phyloP scores from a whole-genome alignment of 2,797 vertebrate genomes.

The Tokudaia tokunoshimensis region DNA sequence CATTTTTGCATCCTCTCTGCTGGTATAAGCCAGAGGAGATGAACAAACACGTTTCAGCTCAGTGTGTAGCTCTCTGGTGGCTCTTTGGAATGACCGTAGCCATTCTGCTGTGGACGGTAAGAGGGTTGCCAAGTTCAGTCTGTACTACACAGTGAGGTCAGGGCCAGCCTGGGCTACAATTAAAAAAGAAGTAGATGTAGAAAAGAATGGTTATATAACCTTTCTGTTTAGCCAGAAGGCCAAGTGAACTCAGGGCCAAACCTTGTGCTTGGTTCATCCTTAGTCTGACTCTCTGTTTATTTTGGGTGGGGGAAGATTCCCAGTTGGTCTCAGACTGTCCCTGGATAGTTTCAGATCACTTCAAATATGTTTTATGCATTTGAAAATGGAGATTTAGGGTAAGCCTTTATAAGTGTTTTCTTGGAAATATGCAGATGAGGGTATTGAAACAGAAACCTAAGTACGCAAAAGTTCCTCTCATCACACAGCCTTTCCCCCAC shows the following conservation, averaged over 20 bases:
- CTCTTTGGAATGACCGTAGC: not conserved
- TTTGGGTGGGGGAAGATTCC: not conserved
- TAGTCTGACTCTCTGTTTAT: not conserved
- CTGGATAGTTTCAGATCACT: not conserved
- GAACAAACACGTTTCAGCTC: not conserved
- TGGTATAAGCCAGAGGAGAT: not conserved
- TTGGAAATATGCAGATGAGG: not conserved
- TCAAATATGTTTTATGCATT: not conserved
- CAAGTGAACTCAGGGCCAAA: not conserved
- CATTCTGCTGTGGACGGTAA: fast-evolving
- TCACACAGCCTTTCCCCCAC: fast-evolving
- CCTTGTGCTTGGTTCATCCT: not conserved
- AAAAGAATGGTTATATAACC: not conserved
- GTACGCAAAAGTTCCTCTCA: not conserved
- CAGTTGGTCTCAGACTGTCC: not conserved
- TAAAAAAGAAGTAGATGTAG: not conserved
- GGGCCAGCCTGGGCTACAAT: not conserved
- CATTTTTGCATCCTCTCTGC: not conserved
- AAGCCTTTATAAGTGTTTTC: constrained; percentile 22
- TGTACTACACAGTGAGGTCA: not conserved
- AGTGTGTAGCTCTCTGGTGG: not conserved
- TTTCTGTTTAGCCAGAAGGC: not conserved
- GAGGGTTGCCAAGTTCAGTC: not conserved
- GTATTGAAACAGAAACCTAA: not conserved
- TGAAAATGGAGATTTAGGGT: not conserved